Evolutionary conservation across 2,113 vertebrate genomes (phyloP).

Genomic region (Calyptomena viridis): DNA sequence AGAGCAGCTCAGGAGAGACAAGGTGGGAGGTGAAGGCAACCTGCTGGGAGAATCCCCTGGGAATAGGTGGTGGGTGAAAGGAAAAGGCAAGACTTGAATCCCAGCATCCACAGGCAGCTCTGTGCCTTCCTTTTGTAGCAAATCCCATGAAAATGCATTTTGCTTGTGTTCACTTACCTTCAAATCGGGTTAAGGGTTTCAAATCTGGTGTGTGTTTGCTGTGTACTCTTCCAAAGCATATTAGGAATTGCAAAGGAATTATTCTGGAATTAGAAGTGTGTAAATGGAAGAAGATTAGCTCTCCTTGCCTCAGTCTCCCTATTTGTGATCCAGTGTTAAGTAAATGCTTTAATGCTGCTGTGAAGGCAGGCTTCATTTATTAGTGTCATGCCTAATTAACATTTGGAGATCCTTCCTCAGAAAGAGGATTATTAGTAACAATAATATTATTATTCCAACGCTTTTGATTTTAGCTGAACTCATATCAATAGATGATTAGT

Average conservation of each 20-base stretch:
- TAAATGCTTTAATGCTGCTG: background rate
- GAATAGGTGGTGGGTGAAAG: background rate
- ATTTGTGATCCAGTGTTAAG: background rate
- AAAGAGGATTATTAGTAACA: conserved; percentile 12
- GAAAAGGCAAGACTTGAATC: no score
- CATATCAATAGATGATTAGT: background rate
- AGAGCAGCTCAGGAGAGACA: background rate
- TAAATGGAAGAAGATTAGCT: background rate
- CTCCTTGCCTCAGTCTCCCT: conserved; percentile 36
- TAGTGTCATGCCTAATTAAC: conserved; percentile 18
- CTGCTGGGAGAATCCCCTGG: accelerated
- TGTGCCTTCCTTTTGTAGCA: background rate
- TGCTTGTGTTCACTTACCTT: background rate
- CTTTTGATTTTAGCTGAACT: background rate
- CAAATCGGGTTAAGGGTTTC: background rate
- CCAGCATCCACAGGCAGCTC: accelerated
- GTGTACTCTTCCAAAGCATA: background rate
- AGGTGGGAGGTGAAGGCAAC: background rate
- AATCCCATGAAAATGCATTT: background rate
- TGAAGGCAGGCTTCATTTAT: conserved; percentile 8
- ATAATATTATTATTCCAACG: background rate
- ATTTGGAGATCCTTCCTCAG: background rate
- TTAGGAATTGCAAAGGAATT: background rate
- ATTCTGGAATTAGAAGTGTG: background rate
- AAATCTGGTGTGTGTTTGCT: background rate